phyloP scores from a whole-genome alignment of 2,113 vertebrate genomes.

The Lepus americanus region DNA sequence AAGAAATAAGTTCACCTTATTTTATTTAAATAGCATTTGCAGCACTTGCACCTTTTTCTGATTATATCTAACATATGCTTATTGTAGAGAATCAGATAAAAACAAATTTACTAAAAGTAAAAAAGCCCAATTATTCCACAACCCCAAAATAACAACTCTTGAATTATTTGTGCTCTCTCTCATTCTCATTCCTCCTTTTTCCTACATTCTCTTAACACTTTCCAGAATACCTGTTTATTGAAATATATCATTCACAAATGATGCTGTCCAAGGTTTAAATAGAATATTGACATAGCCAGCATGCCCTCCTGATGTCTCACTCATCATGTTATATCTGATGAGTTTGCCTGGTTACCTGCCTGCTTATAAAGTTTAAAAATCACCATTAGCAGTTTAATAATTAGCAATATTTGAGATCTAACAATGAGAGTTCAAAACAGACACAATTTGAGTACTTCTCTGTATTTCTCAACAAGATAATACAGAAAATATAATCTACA shows the following conservation, averaged over 20 bases:
- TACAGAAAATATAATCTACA: not conserved
- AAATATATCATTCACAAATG: not conserved
- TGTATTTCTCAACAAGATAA: not conserved
- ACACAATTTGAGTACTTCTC: not conserved
- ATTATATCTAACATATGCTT: not conserved
- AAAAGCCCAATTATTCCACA: not conserved
- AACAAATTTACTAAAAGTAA: not conserved
- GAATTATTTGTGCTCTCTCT: not conserved
- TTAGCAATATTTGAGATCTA: not conserved
- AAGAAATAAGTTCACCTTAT: slow-evolving; percentile 43
- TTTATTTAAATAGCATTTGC: slow-evolving; percentile 20
- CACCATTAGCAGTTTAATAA: slow-evolving; percentile 19
- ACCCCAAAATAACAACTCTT: not conserved
- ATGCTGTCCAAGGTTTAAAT: not conserved
- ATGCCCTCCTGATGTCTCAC: not conserved
- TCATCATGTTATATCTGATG: not conserved
- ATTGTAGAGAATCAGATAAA: slow-evolving; percentile 12
- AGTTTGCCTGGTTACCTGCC: not conserved
- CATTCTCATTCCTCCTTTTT: not conserved
- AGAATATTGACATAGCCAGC: not conserved
- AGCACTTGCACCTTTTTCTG: slow-evolving; percentile 13
- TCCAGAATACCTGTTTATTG: not conserved
- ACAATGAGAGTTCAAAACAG: not conserved
- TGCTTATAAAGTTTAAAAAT: not conserved
- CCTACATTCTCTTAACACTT: not conserved